Conservation (phyloP, 2,888 invertebrate genomes). For the Chorisops tibialis region DNA sequence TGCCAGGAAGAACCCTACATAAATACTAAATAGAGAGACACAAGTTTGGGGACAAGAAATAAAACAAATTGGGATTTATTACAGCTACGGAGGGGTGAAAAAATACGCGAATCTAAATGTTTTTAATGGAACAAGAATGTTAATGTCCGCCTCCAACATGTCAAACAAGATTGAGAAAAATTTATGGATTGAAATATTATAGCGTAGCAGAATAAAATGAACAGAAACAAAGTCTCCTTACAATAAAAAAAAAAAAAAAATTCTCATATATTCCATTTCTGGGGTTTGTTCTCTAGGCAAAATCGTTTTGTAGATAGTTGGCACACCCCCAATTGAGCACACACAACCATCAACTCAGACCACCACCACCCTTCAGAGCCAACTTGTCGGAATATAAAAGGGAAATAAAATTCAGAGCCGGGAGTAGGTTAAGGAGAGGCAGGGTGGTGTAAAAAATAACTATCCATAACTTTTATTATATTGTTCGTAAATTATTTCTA, state of each 20-base stretch:
- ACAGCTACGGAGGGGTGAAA: background rate
- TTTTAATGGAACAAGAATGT: constrained; percentile 25
- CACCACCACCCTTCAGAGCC: background rate
- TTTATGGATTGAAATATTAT: constrained; percentile 18
- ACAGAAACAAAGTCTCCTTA: too few relatives aligned
- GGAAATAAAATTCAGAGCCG: constrained; percentile 7
- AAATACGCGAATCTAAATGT: constrained; percentile 16
- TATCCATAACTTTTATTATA: constrained; percentile 9
- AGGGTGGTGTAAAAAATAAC: background rate
- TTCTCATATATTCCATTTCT: too few relatives aligned
- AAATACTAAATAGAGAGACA: too few relatives aligned
- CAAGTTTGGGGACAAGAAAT: background rate
- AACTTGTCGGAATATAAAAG: background rate
- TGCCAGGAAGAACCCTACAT: too few relatives aligned
- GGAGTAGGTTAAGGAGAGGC: background rate
- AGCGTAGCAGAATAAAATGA: too few relatives aligned
- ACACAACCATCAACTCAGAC: too few relatives aligned
- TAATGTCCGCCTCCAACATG: constrained; percentile 21
- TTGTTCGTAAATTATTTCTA: constrained; percentile 7
- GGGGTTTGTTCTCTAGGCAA: too few relatives aligned
- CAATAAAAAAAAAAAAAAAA: too few relatives aligned
- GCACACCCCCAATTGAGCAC: too few relatives aligned
- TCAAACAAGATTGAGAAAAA: constrained; percentile 24
- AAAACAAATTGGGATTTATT: constrained; percentile 23
- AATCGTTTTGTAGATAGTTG: too few relatives aligned